These are phyloP conservation scores for Drosophila barbarae DNA, from an alignment of 2,888 invertebrate species.

Conservation along the genomic window DNA sequence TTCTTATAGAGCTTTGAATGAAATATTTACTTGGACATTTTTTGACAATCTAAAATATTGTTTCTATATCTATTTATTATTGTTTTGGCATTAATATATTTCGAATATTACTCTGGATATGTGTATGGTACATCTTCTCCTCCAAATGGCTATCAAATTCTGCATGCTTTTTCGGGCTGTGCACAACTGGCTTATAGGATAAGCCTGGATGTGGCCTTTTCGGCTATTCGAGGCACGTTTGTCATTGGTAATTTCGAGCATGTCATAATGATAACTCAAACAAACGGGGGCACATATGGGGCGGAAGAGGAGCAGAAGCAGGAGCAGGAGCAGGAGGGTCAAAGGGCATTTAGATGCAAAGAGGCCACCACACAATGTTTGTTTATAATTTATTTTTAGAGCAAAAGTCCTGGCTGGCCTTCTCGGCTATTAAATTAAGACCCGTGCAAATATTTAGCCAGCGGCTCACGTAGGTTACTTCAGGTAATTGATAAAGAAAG, in stretches of 20 bases:
- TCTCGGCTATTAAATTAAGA: slow-evolving; percentile 54
- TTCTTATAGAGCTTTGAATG: too few relatives aligned
- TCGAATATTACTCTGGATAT: too few relatives aligned
- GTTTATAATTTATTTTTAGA: slow-evolving; percentile 40
- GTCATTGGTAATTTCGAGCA: slow-evolving; percentile 75
- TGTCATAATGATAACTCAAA: slow-evolving; percentile 74
- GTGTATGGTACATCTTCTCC: too few relatives aligned
- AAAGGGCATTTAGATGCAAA: slow-evolving; percentile 13
- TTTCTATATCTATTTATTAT: too few relatives aligned
- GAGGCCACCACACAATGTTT: slow-evolving; percentile 21
- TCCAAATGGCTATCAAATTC: too few relatives aligned
- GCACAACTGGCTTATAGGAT: slow-evolving; percentile 6
- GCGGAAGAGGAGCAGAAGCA: neutral
- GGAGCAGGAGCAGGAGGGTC: neutral
- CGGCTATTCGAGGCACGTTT: slow-evolving; percentile 66
- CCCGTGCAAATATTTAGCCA: slow-evolving; percentile 40
- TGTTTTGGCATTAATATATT: too few relatives aligned
- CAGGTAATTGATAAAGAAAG: slow-evolving; percentile 40
- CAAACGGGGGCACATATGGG: slow-evolving; percentile 43
- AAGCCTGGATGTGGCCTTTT: slow-evolving; percentile 24
- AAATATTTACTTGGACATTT: too few relatives aligned
- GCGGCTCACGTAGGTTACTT: slow-evolving; percentile 39
- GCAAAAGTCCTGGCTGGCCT: slow-evolving; percentile 18
- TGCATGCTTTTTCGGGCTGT: neutral
- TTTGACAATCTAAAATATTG: too few relatives aligned